Percentiles rank a stretch among this genome's conserved stretches.
Evolutionary conservation across 2,797 vertebrate genomes (phyloP).

Genomic region (Peromyscus aztecus): DNA sequence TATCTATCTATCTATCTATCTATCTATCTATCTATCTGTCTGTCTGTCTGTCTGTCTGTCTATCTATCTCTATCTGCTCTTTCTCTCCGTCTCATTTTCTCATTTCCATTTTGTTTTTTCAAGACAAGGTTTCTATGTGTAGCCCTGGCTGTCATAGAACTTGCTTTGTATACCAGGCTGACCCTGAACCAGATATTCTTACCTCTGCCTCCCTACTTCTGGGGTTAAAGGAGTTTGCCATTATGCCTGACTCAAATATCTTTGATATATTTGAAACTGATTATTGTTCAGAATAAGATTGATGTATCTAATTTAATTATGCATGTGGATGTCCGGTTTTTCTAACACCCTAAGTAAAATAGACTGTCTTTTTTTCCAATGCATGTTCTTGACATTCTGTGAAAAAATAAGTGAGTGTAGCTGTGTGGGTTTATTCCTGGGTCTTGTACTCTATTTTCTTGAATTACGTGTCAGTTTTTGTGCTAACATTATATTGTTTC

Average conservation of each 20-base stretch:
- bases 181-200: not conserved
- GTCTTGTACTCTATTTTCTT: not conserved
- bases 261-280: not conserved
- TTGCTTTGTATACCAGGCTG: not conserved
- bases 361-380: not conserved
- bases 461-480: not conserved
- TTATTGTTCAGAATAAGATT: not conserved
- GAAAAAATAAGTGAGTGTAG: not conserved
- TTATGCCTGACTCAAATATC: not conserved
- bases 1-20: rapidly evolving
- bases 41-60: not conserved
- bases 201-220: not conserved
- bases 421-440: not conserved
- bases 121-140: not conserved
- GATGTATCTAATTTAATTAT: not conserved
- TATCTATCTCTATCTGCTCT: rapidly evolving
- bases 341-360: no score
- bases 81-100: not conserved
- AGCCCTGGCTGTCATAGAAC: not conserved
- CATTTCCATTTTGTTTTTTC: not conserved
- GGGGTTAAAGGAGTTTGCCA: not conserved
- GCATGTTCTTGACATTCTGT: not conserved
- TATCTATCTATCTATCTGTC: no score
- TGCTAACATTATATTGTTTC: no score
- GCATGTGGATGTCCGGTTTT: not conserved